Evolutionary conservation across 2,113 vertebrate species (phyloP), one percentile per base, ranked within the genome.

Genomic region (Apus apus): DNA sequence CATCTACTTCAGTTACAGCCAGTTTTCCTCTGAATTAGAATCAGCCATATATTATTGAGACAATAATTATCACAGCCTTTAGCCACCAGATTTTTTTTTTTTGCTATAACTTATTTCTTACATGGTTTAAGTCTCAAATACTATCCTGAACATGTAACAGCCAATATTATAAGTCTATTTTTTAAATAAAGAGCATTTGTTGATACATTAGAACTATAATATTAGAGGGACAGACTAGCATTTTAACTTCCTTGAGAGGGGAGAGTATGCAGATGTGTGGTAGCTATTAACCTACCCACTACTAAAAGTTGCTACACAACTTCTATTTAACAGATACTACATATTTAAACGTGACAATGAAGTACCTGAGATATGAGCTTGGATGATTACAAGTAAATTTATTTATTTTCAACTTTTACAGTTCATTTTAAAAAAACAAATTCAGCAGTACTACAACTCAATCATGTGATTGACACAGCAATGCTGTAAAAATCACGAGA

Each of bases 291-390:
- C 29, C 60, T 51, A 51, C 20, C 15, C 29, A 50, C 21, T 46
- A 15, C 36, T 30, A 62, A 17, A 23, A 66, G 22, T 3, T 77
- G 56, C 46, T 90, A 22, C 14, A 5, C 20, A 51, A 65, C 22
- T 50, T 58, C 13, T 51, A 57, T 64, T 72, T 70, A 48, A 80
- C 21, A 73, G 56, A 73, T 29, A 43, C 23, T 50, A 13, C 22
- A 79, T 45, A 8, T 2, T 29, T 10, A 66, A 76, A 66, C 13
- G 62, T 18, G 8, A 22, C 61, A 86, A 61, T 1, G 0, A 92
- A n/a, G 29, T 83, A 68, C 21, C 12, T 0, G 0, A 81, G 32
- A 18, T 13, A 27, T 0, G 6, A 53, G 53, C 20, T 20, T 30
- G n/a, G 22, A 68, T 43, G 70, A 57, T 26, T 20, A 40, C 16